Percentiles rank a stretch among this genome's conserved stretches.
Evolutionary conservation across 2,113 vertebrate genomes (phyloP).

Genomic region (Columba livia): DNA sequence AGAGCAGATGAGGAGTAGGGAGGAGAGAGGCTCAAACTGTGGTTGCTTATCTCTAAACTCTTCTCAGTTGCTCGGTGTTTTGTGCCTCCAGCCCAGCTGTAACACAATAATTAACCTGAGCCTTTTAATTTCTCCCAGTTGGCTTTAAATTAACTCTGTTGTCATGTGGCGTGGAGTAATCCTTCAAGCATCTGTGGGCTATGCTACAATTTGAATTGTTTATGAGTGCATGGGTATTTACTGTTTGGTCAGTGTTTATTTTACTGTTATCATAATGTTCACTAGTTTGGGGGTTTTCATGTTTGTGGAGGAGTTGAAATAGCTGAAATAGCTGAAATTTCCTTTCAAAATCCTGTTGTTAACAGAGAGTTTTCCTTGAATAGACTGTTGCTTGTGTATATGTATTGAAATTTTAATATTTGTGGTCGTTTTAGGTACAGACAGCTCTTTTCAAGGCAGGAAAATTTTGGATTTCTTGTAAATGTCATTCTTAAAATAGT

Average conservation of each 20-base stretch:
- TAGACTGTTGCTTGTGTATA: not conserved
- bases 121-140: slow-evolving; percentile 62
- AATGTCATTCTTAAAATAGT: not conserved
- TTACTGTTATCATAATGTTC: not conserved
- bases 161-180: slow-evolving; percentile 36
- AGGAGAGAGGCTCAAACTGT: not conserved
- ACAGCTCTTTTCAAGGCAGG: not conserved
- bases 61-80: slow-evolving; percentile 30
- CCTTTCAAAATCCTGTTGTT: not conserved
- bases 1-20: not conserved
- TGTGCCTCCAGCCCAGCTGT: slow-evolving; percentile 14
- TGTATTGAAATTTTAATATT: not conserved
- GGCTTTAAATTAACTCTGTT: slow-evolving; percentile 55
- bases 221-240: slow-evolving; percentile 1
- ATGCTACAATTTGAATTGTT: not conserved
- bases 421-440: not conserved
- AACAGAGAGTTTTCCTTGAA: not conserved
- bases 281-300: not conserved
- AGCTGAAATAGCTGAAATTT: not conserved
- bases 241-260: not conserved
- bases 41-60: not conserved
- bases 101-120: slow-evolving; percentile 49
- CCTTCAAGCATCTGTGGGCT: slow-evolving; percentile 13
- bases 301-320: not conserved
- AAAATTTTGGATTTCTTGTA: not conserved